phyloP scores from a whole-genome alignment of 2,888 invertebrate species.

The Dione vanillae region DNA sequence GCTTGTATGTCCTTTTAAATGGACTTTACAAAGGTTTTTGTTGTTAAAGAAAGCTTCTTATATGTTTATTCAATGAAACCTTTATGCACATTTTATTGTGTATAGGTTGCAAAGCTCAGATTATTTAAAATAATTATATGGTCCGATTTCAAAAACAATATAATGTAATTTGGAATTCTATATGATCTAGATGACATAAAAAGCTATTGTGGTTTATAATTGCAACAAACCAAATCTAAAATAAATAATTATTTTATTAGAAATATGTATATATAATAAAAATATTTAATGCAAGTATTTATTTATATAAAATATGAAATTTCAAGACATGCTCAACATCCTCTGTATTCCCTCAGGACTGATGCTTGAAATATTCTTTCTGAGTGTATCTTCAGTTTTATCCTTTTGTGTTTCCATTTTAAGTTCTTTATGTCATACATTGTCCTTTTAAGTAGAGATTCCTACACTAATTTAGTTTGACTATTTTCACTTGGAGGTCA shows the following conservation, averaged over 20 bases:
- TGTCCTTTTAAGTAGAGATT: not conserved
- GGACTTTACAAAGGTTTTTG: not conserved
- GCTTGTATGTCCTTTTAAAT: not conserved
- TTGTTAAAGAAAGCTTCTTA: not conserved
- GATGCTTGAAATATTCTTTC: slow-evolving; percentile 4
- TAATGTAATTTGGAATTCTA: too few species aligned
- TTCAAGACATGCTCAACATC: not conserved
- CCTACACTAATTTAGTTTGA: not conserved
- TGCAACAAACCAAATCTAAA: too few species aligned
- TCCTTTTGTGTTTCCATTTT: slow-evolving; percentile 2
- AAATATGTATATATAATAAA: too few species aligned
- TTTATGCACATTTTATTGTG: too few species aligned
- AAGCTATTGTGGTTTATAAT: too few species aligned
- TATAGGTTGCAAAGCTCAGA: too few species aligned
- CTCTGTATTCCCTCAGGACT: not conserved
- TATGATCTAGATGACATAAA: too few species aligned
- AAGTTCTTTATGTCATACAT: not conserved
- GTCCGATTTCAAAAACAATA: too few species aligned
- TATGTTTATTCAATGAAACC: not conserved
- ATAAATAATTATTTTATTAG: too few species aligned
- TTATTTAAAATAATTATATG: too few species aligned
- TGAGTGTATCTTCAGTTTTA: slow-evolving; percentile 1
- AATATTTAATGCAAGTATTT: too few species aligned
- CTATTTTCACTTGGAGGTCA: too few species aligned
- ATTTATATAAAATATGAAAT: not conserved